Evolutionary conservation across 92 coral and sea anemone species (phyloP).

Genomic region (Zoanthus solanderi): DNA sequence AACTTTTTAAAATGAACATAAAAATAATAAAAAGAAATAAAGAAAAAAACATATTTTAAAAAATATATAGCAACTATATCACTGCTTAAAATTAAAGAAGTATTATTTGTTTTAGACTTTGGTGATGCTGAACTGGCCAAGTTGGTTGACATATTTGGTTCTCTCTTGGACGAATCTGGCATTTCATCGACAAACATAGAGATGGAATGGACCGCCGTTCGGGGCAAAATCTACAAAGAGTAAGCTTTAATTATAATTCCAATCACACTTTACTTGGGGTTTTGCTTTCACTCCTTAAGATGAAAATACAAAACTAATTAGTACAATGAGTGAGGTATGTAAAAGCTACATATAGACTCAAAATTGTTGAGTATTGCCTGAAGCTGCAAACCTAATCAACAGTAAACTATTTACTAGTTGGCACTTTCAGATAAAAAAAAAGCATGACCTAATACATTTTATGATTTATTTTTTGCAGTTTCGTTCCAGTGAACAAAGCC

Average conservation of each 20-base stretch:
- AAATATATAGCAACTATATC: not conserved
- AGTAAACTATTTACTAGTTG: not conserved
- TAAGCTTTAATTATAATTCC: not conserved
- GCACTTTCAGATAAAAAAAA: not conserved
- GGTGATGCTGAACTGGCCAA: conserved; percentile 7
- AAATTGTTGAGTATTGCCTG: conserved; percentile 12
- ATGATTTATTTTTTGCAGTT: not conserved
- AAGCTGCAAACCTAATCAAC: conserved; percentile 19
- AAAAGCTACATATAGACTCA: conserved; percentile 7
- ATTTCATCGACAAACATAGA: not conserved
- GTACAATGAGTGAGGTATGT: not conserved
- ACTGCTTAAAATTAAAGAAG: not conserved
- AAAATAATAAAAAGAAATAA: not conserved
- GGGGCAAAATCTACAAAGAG: conserved; percentile 4
- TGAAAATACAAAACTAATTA: conserved; percentile 7
- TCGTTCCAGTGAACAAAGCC: conserved; percentile 19
- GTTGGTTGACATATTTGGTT: not conserved
- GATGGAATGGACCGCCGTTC: not conserved
- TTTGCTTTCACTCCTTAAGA: not conserved
- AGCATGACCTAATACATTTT: conserved; percentile 5
- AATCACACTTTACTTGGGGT: conserved; percentile 5
- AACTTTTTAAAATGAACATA: conserved; percentile 1
- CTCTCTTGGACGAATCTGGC: conserved; percentile 1
- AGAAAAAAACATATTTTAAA: not conserved
- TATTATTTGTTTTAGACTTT: not conserved